phyloP scores from a whole-genome alignment of 1,140 invertebrate genomes.

The Rhagoletis zephyria region DNA sequence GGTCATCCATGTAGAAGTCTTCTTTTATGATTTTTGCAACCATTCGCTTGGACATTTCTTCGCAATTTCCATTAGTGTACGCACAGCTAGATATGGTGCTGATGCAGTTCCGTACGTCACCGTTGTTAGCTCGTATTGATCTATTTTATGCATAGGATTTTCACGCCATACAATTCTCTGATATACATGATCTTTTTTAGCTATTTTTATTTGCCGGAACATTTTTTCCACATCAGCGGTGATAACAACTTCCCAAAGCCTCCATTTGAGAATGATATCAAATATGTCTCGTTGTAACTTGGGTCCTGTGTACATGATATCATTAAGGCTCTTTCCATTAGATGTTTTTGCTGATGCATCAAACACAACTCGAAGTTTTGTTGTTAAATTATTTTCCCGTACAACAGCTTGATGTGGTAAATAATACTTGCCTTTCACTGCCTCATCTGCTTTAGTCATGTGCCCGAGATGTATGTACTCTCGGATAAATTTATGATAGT shows the following conservation, averaged over 20 bases:
- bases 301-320: background rate
- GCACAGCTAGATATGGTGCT: background rate
- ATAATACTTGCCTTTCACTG: background rate
- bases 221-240: no score
- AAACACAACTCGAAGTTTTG: no score
- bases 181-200: background rate
- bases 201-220: background rate
- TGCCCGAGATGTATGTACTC: background rate
- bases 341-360: background rate
- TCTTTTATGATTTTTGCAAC: no score
- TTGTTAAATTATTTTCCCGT: background rate
- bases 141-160: background rate
- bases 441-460: background rate
- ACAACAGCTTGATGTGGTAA: background rate
- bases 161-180: background rate
- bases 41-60: background rate
- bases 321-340: background rate
- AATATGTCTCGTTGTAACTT: no score
- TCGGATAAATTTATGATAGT: background rate
- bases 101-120: constrained; percentile 9
- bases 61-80: constrained; percentile 1
- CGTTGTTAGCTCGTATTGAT: background rate
- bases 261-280: background rate
- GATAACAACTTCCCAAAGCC: background rate
- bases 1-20: no score